Base-by-base conservation (phyloP, 1,140 invertebrate species). In the Papilio xuthus region DNA sequence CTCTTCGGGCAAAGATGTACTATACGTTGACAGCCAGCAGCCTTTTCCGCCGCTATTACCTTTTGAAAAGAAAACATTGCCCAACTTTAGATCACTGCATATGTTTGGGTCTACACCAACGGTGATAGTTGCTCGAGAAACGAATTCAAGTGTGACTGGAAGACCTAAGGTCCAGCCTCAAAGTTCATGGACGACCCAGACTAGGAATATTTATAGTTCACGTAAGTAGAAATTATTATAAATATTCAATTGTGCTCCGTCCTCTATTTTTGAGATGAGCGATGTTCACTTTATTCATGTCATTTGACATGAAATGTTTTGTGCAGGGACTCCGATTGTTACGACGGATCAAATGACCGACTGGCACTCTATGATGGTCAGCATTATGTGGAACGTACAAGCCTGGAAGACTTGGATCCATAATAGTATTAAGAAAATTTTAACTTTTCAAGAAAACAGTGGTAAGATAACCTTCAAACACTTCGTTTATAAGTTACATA, bases 351-450 rank as follows among this genome's bases (percentile, higher is more conserved):
- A 90, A 81, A 91, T 92, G 90, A 60, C 85, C 0, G 92, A 93
- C 78, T 92, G 90, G 92, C 89, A 92, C 60, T 85, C 92, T 4
- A 91, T 91, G 89, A 87, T 92, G 89, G 85, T 91, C 13, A 93
- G 91, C 78, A 79, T 92, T n/a, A 88, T 90, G 82, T 93, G 91
- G 91, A 93, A 93, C 72, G 80, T 91, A 28, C 88, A 91, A 76
- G 89, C 91, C 8, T 93, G 91, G 91, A 87, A 90, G 18, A 82
- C 86, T 41, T 93, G 91, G 91, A 88, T 93, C 47, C 88, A 91
- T 20, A 90, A 90, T 47, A 91, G 86, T 60, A 85, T 93, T 26
- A 84, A 91, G 60, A 84, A 86, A 26, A 86, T 87, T 1, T 42
- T 89, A 6, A 63, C 77, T 0, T 86, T 82, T 78, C 77, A 81